A percentile compares a stretch with the other conserved stretches of the same genome.
phyloP scores from a whole-genome alignment of 2,113 vertebrate species.

The Callopanchax toddi region DNA sequence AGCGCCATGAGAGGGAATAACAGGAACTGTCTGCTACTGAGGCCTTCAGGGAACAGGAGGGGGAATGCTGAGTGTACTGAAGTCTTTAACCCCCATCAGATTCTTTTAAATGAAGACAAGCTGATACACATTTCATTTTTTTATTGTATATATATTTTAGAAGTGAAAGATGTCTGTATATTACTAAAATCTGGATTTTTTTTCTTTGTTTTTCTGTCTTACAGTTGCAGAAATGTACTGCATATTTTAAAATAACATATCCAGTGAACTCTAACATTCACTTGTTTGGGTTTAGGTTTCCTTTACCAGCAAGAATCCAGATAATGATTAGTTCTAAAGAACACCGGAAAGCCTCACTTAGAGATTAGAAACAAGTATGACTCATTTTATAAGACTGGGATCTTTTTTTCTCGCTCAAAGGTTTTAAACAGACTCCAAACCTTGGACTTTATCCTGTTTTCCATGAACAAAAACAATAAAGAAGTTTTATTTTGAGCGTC shows the following conservation, averaged over 20 bases:
- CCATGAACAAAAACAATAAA: no score
- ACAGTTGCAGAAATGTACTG: not conserved
- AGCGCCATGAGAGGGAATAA: slow-evolving; percentile 41
- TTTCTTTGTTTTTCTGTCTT: not conserved
- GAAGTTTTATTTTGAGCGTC: no score
- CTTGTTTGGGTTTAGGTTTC: slow-evolving; percentile 7
- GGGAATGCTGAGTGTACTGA: not conserved
- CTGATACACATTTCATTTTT: not conserved
- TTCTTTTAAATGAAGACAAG: not conserved
- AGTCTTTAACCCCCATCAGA: slow-evolving; percentile 2
- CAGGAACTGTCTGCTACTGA: slow-evolving; percentile 57
- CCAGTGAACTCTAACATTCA: not conserved
- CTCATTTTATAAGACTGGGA: not conserved
- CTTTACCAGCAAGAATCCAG: not conserved
- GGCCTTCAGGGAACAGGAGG: not conserved
- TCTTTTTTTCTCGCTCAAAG: not conserved
- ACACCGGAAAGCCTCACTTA: not conserved
- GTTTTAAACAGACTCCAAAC: not conserved
- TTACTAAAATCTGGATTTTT: not conserved
- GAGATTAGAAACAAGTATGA: not conserved
- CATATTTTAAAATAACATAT: no score
- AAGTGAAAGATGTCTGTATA: not conserved
- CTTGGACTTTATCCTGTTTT: no score
- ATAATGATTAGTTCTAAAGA: not conserved
- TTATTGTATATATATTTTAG: not conserved